These are phyloP conservation scores for Pogonomyrmex californicus DNA, from an alignment of 1,140 invertebrate species.

Conservation along the genomic window DNA sequence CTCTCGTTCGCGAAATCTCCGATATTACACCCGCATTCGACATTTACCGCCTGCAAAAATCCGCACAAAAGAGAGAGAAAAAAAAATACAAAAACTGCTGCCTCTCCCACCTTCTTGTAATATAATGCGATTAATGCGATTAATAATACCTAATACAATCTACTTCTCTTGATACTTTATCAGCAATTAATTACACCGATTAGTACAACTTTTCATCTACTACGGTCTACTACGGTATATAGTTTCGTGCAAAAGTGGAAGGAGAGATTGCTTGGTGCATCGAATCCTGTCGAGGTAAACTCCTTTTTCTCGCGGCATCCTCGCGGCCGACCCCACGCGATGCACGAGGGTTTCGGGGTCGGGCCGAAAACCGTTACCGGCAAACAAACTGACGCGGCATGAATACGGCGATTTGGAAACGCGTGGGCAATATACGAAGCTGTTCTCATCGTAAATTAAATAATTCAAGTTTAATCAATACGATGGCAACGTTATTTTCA, in stretches of 20 bases:
- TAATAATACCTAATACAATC: constrained; percentile 76
- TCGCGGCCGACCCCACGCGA: constrained; percentile 43
- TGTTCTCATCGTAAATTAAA: constrained; percentile 11
- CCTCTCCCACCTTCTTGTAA: constrained; percentile 63
- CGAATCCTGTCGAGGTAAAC: constrained; percentile 77
- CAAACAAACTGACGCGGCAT: constrained; percentile 66
- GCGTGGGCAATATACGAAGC: constrained; percentile 48
- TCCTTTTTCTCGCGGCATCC: constrained; percentile 30
- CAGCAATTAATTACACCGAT: constrained; percentile 78
- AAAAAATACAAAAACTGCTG: constrained; percentile 31
- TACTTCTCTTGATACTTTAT: constrained; percentile 75
- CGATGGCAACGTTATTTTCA: not conserved
- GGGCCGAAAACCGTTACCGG: constrained; percentile 26
- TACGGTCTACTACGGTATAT: constrained; percentile 75
- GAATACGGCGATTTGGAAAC: constrained; percentile 62
- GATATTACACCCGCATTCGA: constrained; percentile 69
- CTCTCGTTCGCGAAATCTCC: constrained; percentile 63
- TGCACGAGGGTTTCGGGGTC: not conserved
- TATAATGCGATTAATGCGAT: constrained; percentile 64
- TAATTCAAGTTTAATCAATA: constrained; percentile 25
- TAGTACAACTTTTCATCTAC: constrained; percentile 77
- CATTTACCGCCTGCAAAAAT: constrained; percentile 68
- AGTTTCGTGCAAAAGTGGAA: constrained; percentile 78
- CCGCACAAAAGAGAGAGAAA: constrained; percentile 47
- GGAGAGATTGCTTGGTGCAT: constrained; percentile 77